Evolutionary conservation across 2,888 invertebrate species (phyloP), one percentile per base, ranked within the genome.

Genomic region (Geotrupes spiniger): DNA sequence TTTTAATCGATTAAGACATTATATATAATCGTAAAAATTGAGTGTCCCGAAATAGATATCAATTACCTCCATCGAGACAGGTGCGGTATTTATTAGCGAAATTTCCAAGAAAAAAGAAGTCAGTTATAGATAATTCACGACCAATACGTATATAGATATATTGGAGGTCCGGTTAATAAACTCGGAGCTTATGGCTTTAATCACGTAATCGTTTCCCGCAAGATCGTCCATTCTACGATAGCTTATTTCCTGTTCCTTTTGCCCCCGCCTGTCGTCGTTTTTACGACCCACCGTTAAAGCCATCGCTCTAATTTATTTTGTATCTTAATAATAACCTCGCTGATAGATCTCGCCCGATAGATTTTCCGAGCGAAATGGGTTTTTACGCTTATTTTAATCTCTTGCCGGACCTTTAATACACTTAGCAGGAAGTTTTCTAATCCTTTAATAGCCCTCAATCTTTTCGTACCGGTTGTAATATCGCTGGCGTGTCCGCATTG

Each of bases 111-210:
- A n/a, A n/a, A n/a, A n/a, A 27, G 41, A 52, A 51, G 42, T 48
- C 41, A 48, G 33, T 56, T 54, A 50, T 50, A 53, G 51, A 62
- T 59, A 59, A 60, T 60, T 59, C 60, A 57, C 49, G 49, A 54
- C 46, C 58, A 54, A 59, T 58, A 57, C 53, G 49, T 42, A 15
- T 33, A 41, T 41, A 14, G 29, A 44, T 44, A 39, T 49, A 43
- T 49, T 43, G 53, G 52, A 52, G 47, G 59, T 58, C 58, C 55
- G 56, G 61, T 62, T 65, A 63, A 65, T 64, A 63, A 63, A 63
- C 60, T 58, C 57, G 59, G 51, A 49, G 57, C 57, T 61, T 58
- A 60, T 59, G 55, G 59, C 61, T 62, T 62, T 64, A 64, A 64
- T 65, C 63, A 61, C 62, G 60, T 64, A 62, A 64, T 63, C 62